Conservation (phyloP, 2,797 vertebrate genomes). For the Cyprinodon diabolis region DNA sequence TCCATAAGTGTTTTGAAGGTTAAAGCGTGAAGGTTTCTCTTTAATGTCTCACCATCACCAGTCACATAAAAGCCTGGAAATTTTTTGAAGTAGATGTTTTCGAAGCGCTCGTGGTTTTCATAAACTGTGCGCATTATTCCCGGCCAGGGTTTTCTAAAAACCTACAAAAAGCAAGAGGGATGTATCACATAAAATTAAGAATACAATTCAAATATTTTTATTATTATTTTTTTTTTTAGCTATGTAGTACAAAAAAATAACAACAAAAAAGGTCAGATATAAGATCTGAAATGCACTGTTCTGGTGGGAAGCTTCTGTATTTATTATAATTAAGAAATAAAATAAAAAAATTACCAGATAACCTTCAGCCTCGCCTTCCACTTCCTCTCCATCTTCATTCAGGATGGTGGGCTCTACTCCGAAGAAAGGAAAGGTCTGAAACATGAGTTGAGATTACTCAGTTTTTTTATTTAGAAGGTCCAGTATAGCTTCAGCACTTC, state of each 20-base stretch:
- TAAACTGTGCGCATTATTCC: slow-evolving; percentile 84
- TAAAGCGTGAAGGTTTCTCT: neutral
- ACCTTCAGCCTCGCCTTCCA: slow-evolving; percentile 84
- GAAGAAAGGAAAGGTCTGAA: slow-evolving; percentile 86
- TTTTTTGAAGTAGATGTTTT: slow-evolving; percentile 85
- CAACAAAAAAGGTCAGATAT: neutral
- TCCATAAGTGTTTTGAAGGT: neutral
- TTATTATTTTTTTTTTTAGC: neutral
- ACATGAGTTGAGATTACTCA: slow-evolving; percentile 9
- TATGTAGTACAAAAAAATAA: neutral
- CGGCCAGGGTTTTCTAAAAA: slow-evolving; percentile 84
- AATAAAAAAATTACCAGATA: slow-evolving; percentile 76
- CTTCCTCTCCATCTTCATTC: slow-evolving; percentile 83
- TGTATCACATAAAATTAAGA: neutral
- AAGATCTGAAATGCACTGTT: neutral
- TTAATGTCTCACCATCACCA: slow-evolving; percentile 79
- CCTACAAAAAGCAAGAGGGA: slow-evolving; percentile 59
- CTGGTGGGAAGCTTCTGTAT: neutral
- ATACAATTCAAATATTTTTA: neutral
- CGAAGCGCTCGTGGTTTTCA: slow-evolving; percentile 81
- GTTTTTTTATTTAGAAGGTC: neutral
- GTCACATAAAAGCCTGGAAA: slow-evolving; percentile 86
- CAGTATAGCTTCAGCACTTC: no score
- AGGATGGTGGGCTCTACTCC: slow-evolving; percentile 83
- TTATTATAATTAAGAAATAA: no score